Conservation (phyloP, 2,113 vertebrate genomes). For the Cacatua alba region DNA sequence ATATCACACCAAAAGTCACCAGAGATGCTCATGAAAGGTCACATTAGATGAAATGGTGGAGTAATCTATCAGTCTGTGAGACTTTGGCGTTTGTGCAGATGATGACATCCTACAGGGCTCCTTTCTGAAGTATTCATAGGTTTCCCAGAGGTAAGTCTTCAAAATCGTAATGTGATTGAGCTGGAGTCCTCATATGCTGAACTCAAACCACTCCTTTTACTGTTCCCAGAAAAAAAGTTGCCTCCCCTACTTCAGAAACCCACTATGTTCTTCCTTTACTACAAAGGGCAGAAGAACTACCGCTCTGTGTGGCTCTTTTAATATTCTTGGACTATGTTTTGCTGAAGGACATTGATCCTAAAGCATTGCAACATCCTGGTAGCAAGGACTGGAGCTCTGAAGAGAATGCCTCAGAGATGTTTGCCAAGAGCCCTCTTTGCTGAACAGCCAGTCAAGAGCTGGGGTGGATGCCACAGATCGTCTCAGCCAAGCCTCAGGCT, state of each 20-base stretch:
- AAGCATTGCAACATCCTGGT: neutral
- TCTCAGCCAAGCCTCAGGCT: constrained; percentile 51
- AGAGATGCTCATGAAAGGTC: neutral
- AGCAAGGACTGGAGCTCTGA: neutral
- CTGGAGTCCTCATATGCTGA: neutral
- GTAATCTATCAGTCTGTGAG: neutral
- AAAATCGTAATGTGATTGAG: neutral
- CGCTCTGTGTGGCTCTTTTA: neutral
- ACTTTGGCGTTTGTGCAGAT: neutral
- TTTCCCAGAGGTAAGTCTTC: neutral
- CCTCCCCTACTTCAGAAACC: neutral
- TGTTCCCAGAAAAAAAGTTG: neutral
- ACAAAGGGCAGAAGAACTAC: neutral
- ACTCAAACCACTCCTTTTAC: neutral
- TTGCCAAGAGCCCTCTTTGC: neutral
- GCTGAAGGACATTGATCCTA: neutral
- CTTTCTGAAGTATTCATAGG: neutral
- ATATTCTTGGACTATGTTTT: neutral
- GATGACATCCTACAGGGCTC: neutral
- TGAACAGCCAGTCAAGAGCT: neutral
- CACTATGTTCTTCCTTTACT: rapidly evolving
- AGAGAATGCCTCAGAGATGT: neutral
- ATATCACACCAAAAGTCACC: neutral
- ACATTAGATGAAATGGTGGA: neutral
- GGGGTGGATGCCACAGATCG: neutral